Evolutionary conservation across 2,113 vertebrate species (phyloP).

Genomic region (Pterophyllum scalare): DNA sequence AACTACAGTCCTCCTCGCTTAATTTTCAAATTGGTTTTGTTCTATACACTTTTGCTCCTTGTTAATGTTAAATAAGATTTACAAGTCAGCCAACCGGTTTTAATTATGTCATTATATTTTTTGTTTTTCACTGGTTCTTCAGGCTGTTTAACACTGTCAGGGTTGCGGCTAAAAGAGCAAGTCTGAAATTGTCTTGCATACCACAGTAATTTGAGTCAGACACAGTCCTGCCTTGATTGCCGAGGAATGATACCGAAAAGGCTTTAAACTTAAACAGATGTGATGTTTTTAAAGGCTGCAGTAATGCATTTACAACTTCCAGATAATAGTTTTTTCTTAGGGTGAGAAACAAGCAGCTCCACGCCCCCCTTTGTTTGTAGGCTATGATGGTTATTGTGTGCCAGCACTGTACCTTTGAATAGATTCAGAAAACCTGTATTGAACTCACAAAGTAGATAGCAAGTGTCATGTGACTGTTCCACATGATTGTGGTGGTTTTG

Average conservation of each 20-base stretch:
- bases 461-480: too few relatives aligned
- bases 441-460: background rate
- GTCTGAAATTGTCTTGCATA: background rate
- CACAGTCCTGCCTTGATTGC: background rate
- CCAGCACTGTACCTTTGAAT: background rate
- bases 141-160: background rate
- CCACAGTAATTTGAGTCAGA: background rate
- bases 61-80: background rate
- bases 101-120: background rate
- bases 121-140: background rate
- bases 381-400: background rate
- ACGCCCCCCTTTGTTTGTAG: background rate
- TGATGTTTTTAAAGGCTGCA: background rate
- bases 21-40: background rate
- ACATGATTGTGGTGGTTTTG: too few relatives aligned
- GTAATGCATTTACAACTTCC: background rate
- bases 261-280: background rate
- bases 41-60: background rate
- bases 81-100: background rate
- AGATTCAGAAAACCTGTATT: background rate
- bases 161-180: background rate
- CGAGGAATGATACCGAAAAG: background rate
- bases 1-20: background rate
- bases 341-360: background rate
- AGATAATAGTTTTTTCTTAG: background rate